Conservation (phyloP, 1,140 invertebrate species). For the Ridgeia piscesae region DNA sequence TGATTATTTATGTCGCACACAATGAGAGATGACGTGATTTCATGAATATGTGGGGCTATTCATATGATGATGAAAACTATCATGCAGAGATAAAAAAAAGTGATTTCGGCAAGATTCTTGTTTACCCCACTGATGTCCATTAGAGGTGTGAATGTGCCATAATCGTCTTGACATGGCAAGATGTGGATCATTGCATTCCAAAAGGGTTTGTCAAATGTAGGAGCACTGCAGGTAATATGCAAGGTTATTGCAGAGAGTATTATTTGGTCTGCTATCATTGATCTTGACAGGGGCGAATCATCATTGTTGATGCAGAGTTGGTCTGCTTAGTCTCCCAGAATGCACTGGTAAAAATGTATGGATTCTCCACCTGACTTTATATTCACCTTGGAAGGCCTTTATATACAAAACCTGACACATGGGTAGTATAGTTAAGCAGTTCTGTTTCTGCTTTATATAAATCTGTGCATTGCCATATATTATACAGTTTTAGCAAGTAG, state of each 20-base stretch:
- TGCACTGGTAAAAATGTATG: too few relatives aligned
- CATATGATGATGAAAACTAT: neutral
- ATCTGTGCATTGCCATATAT: neutral
- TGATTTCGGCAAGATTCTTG: neutral
- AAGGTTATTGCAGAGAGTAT: neutral
- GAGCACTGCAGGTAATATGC: neutral
- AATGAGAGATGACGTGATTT: neutral
- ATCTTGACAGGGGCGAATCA: neutral
- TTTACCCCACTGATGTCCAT: too few relatives aligned
- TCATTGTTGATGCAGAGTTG: neutral
- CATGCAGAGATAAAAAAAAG: neutral
- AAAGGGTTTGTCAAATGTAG: neutral
- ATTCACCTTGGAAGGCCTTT: neutral
- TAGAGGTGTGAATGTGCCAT: neutral
- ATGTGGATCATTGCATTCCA: neutral
- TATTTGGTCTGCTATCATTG: neutral
- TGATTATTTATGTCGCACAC: too few relatives aligned
- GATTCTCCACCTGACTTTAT: neutral
- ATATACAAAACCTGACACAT: neutral
- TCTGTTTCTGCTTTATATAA: neutral
- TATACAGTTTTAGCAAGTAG: neutral
- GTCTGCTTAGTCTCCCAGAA: neutral
- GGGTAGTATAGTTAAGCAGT: neutral
- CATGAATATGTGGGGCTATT: neutral
- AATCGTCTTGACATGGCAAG: neutral